Percentiles rank a stretch among this genome's conserved stretches.
Conservation (phyloP, 1,140 invertebrate genomes). For the Zaprionus vittiger region DNA sequence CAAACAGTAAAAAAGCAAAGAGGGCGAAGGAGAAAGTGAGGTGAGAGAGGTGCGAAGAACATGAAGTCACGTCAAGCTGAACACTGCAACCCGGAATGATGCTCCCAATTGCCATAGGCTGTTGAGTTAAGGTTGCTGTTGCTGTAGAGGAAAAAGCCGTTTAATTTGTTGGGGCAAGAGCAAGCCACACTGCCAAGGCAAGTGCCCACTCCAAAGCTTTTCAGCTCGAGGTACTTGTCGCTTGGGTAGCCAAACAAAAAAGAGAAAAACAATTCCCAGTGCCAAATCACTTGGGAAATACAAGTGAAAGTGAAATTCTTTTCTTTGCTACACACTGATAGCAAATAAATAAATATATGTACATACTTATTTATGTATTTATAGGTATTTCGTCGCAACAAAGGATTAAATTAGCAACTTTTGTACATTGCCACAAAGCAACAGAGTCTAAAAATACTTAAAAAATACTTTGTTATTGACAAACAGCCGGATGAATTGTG, state of each 20-base stretch:
- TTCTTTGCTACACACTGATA: neutral
- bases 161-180: conserved; percentile 25
- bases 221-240: conserved; percentile 16
- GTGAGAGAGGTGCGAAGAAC: neutral
- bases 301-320: conserved; percentile 10
- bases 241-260: conserved; percentile 20
- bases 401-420: conserved; percentile 19
- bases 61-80: conserved; percentile 6
- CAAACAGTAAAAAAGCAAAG: neutral
- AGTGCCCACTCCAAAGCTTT: conserved; percentile 18
- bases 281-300: conserved; percentile 23
- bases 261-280: conserved; percentile 19
- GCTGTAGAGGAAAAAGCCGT: conserved; percentile 5
- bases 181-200: conserved; percentile 18
- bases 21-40: neutral
- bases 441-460: neutral
- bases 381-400: neutral
- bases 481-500: neutral
- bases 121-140: conserved; percentile 10
- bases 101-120: neutral
- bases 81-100: neutral
- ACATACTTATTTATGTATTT: neutral
- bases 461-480: neutral
- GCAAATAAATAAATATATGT: conserved; percentile 21
- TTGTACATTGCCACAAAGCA: neutral